Base-by-base conservation (phyloP, 2,797 vertebrate species). In the Sebastes cheni region DNA sequence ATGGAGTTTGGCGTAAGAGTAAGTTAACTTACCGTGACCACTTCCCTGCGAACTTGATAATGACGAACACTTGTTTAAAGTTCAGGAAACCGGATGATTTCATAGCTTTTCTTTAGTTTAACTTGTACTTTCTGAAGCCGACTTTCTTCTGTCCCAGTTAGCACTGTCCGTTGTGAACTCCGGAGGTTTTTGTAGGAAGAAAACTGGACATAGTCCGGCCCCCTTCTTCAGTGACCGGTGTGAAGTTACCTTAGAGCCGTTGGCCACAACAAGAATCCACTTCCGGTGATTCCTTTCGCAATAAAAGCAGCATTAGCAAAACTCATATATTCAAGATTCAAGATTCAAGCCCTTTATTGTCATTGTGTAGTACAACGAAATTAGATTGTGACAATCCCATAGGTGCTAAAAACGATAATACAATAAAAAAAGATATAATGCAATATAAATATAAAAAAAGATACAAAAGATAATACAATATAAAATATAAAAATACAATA, bases 101-200 rank as follows among this genome's bases (percentile, higher is more conserved):
- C 30, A 3, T 7, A 22, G 6, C 42, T 85, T 60, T 59, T 9
- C 4, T 23, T 25, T 20, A 11, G 20, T 55, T 46, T 36, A 27
- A 30, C 32, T 58, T 30, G 23, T 30, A 6, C n/a, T 71, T 11
- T 23, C 65, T 23, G 25, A 1, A 23, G 46, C 10, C 18, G 18
- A 13, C 12, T 61, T 52, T 32, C 39, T 58, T 39, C 73, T 81
- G 82, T 89, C 89, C 85, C 46, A 73, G 65, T 55, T 68, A 79
- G 82, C 79, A 79, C 59, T 91, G 80, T 74, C 79, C 54, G 80
- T 61, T 80, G 83, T 87, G 79, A 84, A 76, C 78, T 79, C 77
- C 39, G 70, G 46, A 85, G 90, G 88, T 80, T 95, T 95, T 95
- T 93, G 91, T 93, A 93, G 87, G 90, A 81, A 84, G 86, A 93